Base-by-base conservation (phyloP, 2,888 invertebrate genomes). In the Trissolcus brochymenae region DNA sequence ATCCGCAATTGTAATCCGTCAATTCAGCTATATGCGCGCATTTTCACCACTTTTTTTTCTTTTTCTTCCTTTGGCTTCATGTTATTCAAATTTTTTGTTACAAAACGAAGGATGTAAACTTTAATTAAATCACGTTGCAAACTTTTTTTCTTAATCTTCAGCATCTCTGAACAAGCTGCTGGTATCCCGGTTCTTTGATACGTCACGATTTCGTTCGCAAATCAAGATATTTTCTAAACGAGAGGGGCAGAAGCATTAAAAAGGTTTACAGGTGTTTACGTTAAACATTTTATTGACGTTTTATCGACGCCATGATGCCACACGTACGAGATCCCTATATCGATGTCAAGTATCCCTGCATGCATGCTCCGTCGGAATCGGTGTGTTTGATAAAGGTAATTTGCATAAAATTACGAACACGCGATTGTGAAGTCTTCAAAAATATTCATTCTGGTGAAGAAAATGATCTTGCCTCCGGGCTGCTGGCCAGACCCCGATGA, bases 341-440 rank as follows among this genome's bases (percentile, higher is more conserved):
- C 40, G 55, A 40, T 51, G 51, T 51, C 19, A 51, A 51, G 14
- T 51, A 11, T 11, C 19, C 51, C 4, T 25, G n/a, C n/a, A n/a
- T 21, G 51, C 51, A 19, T 51, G 51, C 17, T 51, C 51, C 6
- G 9, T 7, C 9, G 11, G 35, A 13, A 51, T 51, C 17, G 51
- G 19, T 55, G 53, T 55, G 29, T 29, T 29, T 64, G 29, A 54
- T 29, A 17, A n/a, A 4, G 16, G 46, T 14, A 25, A 49, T 66
- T 66, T 66, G 51, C 57, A 56, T 66, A 51, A 51, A 57, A 57
- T 66, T 66, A 57, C 43, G 40, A 66, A 41, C 66, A 66, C 57
- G 66, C 66, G 57, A 66, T 40, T 53, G 57, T 57, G n/a, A 41
- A 51, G 21, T 43, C 55, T 57, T 56, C 51, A 35, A 66, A n/a